A percentile compares a stretch with the other conserved stretches of the same genome.
phyloP scores from a whole-genome alignment of 2,113 vertebrate species.

The Myotis yumanensis region DNA sequence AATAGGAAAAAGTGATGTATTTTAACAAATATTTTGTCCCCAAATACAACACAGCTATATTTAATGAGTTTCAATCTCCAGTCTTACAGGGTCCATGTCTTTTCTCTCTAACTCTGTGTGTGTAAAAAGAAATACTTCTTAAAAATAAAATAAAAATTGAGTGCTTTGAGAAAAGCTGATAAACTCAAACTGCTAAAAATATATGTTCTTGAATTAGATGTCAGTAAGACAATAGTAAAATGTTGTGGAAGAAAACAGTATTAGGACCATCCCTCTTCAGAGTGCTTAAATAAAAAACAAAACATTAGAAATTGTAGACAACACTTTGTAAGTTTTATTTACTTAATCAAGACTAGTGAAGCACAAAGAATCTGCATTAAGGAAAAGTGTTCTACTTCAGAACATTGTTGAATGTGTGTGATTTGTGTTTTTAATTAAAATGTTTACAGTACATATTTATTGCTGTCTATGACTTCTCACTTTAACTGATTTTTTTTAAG shows the following conservation, averaged over 20 bases:
- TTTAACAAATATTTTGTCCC: conserved; percentile 35
- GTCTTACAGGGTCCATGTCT: neutral
- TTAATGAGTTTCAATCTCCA: neutral
- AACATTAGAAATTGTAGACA: neutral
- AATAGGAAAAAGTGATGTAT: conserved; percentile 7
- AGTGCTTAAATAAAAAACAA: neutral
- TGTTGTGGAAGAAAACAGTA: neutral
- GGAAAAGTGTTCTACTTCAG: neutral
- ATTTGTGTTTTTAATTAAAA: conserved; percentile 36
- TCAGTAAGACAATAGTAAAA: conserved; percentile 9
- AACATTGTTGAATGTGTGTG: neutral
- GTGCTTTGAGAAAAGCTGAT: conserved; percentile 1
- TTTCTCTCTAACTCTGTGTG: neutral
- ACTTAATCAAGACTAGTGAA: neutral
- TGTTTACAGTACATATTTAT: neutral
- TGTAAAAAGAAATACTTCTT: neutral
- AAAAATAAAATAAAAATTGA: neutral
- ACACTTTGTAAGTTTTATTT: neutral
- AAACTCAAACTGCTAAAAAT: neutral
- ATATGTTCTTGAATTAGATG: neutral
- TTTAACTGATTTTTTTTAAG: neutral
- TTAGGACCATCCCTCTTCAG: neutral
- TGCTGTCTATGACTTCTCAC: neutral
- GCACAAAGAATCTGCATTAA: neutral
- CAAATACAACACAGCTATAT: neutral